Base-by-base conservation (phyloP, 2,888 invertebrate genomes). In the Adelphocoris suturalis region DNA sequence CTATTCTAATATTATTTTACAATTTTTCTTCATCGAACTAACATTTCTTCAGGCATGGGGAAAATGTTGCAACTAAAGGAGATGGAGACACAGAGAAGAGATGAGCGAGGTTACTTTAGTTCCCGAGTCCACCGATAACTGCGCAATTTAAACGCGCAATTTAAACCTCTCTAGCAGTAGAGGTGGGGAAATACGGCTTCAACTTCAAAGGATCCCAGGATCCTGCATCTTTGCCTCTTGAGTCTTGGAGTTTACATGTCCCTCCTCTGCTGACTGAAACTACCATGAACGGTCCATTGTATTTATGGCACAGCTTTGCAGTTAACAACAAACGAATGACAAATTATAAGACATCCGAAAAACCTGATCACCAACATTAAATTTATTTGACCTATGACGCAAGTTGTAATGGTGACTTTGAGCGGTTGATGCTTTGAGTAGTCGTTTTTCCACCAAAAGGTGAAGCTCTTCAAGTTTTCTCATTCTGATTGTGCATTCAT, bases 131-230 rank as follows among this genome's bases (percentile, higher is more conserved):
- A n/a, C n/a, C n/a, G n/a, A n/a, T n/a, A n/a, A n/a, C n/a, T n/a
- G n/a, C n/a, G n/a, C n/a, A n/a, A n/a, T n/a, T n/a, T n/a, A n/a
- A n/a, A n/a, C n/a, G n/a, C 68, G n/a, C 23, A 9, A 48, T 23
- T 19, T 16, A 81, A 47, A 47, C 81, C 81, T 52, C 87, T 27
- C 87, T 52, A 75, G 75, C 78, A 52, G 78, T 76, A 47, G 52
- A 76, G 48, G 76, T 76, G 78, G 23, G 12, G 9, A 19, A 55
- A 47, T 89, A 89, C 9, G 5, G 13, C 27, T 89, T 89, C 28
- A 89, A 23, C n/a, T 87, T 76, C 2, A 76, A 75, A 11, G 87
- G 87, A 76, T 89, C 82, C 89, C 89, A 89, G 1, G 68, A 19
- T 0, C 89, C 89, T 47, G 61, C 68, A 47, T 28, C 28, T 37